Conservation (phyloP, 2,113 vertebrate genomes). For the Paracanthobrama guichenoti region DNA sequence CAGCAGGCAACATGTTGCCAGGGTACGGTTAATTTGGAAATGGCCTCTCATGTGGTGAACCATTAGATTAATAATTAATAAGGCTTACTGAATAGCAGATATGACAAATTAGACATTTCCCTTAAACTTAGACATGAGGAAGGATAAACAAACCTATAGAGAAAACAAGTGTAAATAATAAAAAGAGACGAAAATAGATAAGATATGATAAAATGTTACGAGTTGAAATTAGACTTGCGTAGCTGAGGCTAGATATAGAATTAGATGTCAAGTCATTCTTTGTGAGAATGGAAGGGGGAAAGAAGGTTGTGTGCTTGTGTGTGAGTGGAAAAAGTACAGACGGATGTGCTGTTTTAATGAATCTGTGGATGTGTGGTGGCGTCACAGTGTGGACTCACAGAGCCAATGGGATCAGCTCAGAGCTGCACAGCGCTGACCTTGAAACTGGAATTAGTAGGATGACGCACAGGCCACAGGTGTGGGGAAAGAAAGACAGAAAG, state of each 20-base stretch:
- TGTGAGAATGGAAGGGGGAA: conserved; percentile 7
- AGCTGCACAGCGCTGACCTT: conserved; percentile 54
- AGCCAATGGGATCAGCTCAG: conserved; percentile 54
- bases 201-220: neutral
- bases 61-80: conserved; percentile 54
- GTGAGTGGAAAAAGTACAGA: conserved; percentile 43
- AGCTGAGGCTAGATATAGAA: conserved; percentile 8
- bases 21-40: conserved; percentile 53
- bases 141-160: conserved; percentile 21
- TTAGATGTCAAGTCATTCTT: conserved; percentile 33
- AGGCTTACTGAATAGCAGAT: conserved; percentile 44
- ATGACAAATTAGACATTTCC: conserved; percentile 46
- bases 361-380: conserved; percentile 69
- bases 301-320: conserved; percentile 27
- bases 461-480: conserved; percentile 55
- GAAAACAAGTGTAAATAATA: neutral
- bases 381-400: conserved; percentile 68
- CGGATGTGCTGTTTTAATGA: conserved; percentile 68
- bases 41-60: conserved; percentile 41
- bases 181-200: neutral
- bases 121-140: conserved; percentile 16
- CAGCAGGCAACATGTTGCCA: conserved; percentile 46
- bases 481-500: conserved; percentile 58
- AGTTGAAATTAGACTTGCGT: conserved; percentile 14
- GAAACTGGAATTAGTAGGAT: conserved; percentile 69